Evolutionary conservation across 2,113 vertebrate species (phyloP).

Genomic region (Gnathonemus longibarbis): DNA sequence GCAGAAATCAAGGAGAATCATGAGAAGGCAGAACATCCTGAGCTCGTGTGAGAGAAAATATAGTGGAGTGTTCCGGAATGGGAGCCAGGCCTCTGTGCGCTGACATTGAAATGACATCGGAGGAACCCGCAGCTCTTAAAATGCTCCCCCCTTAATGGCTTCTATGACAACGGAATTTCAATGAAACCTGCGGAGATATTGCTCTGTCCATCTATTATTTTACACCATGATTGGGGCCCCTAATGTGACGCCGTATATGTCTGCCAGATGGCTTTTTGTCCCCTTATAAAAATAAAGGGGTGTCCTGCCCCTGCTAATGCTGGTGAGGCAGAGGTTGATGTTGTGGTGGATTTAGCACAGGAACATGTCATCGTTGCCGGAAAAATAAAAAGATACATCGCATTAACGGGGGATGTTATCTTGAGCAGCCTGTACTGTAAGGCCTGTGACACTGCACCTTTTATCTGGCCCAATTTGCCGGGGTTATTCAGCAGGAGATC

Average conservation of each 20-base stretch:
- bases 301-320: background rate
- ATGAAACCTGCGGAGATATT: background rate
- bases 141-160: background rate
- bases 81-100: background rate
- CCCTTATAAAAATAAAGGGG: background rate
- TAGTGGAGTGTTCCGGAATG: background rate
- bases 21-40: background rate
- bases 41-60: background rate
- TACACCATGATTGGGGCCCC: background rate
- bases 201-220: background rate
- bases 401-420: background rate
- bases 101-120: slow-evolving; percentile 9
- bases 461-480: background rate
- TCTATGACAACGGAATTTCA: background rate
- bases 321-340: background rate
- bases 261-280: background rate
- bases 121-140: background rate
- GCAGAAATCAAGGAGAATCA: slow-evolving; percentile 15
- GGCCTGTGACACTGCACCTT: background rate
- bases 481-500: background rate
- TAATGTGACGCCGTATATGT: background rate
- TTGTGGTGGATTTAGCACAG: background rate
- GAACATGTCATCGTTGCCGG: background rate
- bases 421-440: background rate
- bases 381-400: background rate